A percentile compares a stretch with the other conserved stretches of the same genome.
These are phyloP conservation scores for Lysandra bellargus DNA, from an alignment of 2,888 invertebrate species.

Conservation along the genomic window DNA sequence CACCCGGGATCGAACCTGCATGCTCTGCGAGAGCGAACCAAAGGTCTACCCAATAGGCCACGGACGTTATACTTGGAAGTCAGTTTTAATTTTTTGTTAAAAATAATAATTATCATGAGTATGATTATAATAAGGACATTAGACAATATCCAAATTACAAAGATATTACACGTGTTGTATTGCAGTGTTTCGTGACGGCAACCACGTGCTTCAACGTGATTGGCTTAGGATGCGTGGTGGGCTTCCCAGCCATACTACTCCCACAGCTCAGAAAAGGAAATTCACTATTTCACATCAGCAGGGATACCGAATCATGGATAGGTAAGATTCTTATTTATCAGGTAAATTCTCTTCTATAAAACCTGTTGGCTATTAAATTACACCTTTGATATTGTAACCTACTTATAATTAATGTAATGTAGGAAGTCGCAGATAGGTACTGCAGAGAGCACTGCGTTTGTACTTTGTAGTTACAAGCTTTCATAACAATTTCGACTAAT, in stretches of 20 bases:
- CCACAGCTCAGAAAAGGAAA: constrained; percentile 70
- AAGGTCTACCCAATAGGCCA: no score
- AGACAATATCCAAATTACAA: no score
- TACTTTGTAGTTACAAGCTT: not conserved
- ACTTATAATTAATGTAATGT: not conserved
- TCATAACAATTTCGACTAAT: not conserved
- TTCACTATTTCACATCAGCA: constrained; percentile 56
- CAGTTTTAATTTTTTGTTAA: no score
- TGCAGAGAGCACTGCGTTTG: not conserved
- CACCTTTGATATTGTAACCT: no score
- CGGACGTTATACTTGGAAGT: no score
- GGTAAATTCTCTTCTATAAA: no score
- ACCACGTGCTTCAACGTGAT: constrained; percentile 61
- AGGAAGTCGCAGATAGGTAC: not conserved
- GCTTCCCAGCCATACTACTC: constrained; percentile 80
- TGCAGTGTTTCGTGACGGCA: constrained; percentile 64
- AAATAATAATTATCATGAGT: no score
- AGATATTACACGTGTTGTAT: constrained; percentile 12
- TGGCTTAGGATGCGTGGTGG: constrained; percentile 60
- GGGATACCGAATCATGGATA: constrained; percentile 77
- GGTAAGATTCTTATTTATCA: constrained; percentile 48
- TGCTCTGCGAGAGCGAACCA: no score
- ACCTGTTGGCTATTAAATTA: not conserved
- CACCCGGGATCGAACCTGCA: no score
- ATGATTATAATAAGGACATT: no score